Evolutionary conservation across 2,888 invertebrate genomes (phyloP), one percentile per base, ranked within the genome.

Genomic region (Xanthia icteritia): DNA sequence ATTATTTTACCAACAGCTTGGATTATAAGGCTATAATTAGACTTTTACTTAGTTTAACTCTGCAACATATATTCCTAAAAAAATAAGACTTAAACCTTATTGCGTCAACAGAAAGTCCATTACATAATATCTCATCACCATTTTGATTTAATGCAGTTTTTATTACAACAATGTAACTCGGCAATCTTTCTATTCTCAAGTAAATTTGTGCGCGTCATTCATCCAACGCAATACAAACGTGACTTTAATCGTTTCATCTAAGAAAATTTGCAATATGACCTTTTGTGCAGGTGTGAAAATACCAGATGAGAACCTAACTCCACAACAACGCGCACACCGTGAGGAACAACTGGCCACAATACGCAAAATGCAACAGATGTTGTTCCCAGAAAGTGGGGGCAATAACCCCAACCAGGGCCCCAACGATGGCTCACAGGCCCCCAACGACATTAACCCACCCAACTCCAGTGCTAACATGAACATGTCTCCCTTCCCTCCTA

Each of bases 241-340:
- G 58, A 79, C 17, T 60, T 74, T 20, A 60, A 70, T 39, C 23
- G n/a, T 66, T 81, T 9, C n/a, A 63, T 64, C 6, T 39, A 63
- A n/a, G 39, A 61, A 51, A 67, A 67, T 76, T 67, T 17, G n/a
- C 20, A 69, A 39, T 63, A 45, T 73, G 27, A 17, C 23, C 68
- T 3, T 76, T 64, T 81, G 48, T 70, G 85, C 94, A 97, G 97
- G 98, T 88, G 98, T 99, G 67, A 99, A 99, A 97, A 98, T 99
- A 91, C 99, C 99, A 88, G 99, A 99, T 95, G 99, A 99, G 96
- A 99, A 99, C 95, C 97, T 99, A 89, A 99, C 99, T 73, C 99
- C 99, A 56, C 99, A 99, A 93, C 99, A 99, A 94, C 97, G 99
- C 75, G 99, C 99, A 84, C 99, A 99, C 93, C 97, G 99, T 80